Evolutionary conservation across 2,113 vertebrate genomes (phyloP).

Genomic region (Thalassoma bifasciatum): DNA sequence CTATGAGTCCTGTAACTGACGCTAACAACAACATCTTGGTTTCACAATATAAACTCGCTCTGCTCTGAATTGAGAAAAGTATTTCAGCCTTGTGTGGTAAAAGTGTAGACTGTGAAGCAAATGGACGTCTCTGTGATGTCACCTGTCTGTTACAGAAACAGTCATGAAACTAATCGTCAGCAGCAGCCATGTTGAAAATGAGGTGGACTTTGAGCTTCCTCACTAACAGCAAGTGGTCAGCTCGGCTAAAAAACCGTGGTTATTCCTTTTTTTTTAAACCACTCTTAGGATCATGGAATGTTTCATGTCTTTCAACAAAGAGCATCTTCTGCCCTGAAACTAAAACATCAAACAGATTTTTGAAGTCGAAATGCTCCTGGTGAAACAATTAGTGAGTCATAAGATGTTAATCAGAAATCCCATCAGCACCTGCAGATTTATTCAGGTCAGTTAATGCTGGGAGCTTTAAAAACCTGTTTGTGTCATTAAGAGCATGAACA

Average conservation of each 20-base stretch:
- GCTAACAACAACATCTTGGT: not conserved
- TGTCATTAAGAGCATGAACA: not conserved
- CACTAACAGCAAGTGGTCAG: no score
- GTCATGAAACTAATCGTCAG: no score
- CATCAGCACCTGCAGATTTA: slow-evolving; percentile 28
- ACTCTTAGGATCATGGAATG: no score
- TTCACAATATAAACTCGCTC: not conserved
- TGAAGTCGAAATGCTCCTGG: slow-evolving; percentile 23
- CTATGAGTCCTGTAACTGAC: not conserved
- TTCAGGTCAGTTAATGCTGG: slow-evolving; percentile 10
- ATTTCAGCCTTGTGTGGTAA: no score
- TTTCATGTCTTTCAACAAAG: not conserved
- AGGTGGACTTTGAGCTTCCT: no score
- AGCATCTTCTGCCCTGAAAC: not conserved
- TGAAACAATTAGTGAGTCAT: slow-evolving; percentile 26
- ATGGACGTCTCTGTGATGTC: no score
- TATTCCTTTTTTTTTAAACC: no score
- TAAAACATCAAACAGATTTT: not conserved
- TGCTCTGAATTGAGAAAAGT: not conserved
- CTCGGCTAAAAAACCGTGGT: no score
- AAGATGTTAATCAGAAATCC: slow-evolving; percentile 8
- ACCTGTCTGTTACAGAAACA: no score
- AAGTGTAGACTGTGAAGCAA: no score
- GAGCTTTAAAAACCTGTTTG: slow-evolving; percentile 32
- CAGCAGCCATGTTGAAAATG: no score